Evolutionary conservation across 1,140 invertebrate species (phyloP), one percentile per base, ranked within the genome.

Genomic region (Philopotamus ludificatus): DNA sequence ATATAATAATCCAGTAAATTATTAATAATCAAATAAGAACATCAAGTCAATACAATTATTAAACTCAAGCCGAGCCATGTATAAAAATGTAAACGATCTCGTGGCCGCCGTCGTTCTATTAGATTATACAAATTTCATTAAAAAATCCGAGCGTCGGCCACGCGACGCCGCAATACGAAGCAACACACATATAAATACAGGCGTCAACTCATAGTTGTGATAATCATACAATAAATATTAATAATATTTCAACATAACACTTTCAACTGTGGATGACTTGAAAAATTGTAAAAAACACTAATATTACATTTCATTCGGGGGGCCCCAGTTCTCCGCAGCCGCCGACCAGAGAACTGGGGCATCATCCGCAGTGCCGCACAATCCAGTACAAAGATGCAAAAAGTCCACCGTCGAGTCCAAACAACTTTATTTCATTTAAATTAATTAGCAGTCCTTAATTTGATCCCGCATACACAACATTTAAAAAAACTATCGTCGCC

Each of bases 361-460:
- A 8, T 12, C 15, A 39, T 61, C n/a, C 58, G 58, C 50, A 34
- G 64, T 12, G 34, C 39, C 49, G 49, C 44, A 65, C 57, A 59
- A 61, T 68, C 67, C 63, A 66, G 63, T 65, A 65, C 53, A 69
- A 65, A 68, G 63, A 66, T 65, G 65, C 60, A 62, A 69, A n/a
- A 55, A 58, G 63, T 69, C 59, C 67, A 68, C 51, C 25, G 12
- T 60, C n/a, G 44, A 60, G 39, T 47, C 12, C 22, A n/a, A 47
- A 60, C 34, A 21, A 60, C 23, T 41, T 20, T 1, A 26, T 26
- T 49, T 50, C 28, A 34, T 34, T 12, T 4, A 34, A 34, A 34
- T 7, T 34, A 7, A 3, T 41, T 42, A 53, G 23, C 42, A 45
- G 57, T 60, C 57, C 44, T 22, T 44, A 47, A 42, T 16, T 45